phyloP scores from a whole-genome alignment of 2,797 vertebrate genomes.

The Coilia nasus region DNA sequence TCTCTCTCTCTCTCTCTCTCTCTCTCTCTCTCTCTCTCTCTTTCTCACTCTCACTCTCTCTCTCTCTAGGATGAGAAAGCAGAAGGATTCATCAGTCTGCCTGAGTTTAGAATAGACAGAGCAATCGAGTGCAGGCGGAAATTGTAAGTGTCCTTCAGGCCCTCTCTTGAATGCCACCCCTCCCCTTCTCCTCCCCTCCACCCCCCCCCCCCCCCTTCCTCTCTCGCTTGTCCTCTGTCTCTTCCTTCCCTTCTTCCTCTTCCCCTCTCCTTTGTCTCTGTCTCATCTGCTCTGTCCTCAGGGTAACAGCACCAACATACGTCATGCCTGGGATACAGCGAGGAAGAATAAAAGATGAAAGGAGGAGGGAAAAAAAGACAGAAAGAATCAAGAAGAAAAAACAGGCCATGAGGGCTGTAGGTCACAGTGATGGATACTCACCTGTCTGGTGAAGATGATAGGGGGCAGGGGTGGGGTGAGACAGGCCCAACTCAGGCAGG shows the following conservation, averaged over 20 bases:
- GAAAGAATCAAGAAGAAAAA: neutral
- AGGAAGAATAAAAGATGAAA: neutral
- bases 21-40: neutral
- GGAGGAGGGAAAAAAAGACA: no score
- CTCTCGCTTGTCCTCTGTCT: neutral
- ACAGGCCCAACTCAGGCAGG: neutral
- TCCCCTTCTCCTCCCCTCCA: neutral
- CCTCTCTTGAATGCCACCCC: slow-evolving; percentile 55
- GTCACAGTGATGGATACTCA: slow-evolving; percentile 1
- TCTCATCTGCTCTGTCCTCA: slow-evolving; percentile 5
- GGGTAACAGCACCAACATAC: neutral
- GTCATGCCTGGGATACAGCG: neutral
- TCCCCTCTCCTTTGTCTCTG: slow-evolving; percentile 10
- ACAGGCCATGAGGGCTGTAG: neutral
- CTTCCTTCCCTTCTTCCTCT: neutral
- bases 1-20: neutral
- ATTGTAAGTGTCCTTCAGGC: slow-evolving; percentile 81
- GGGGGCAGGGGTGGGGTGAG: neutral
- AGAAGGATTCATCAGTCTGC: slow-evolving; percentile 89
- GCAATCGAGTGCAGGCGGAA: slow-evolving; percentile 88
- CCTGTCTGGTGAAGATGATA: slow-evolving; percentile 1
- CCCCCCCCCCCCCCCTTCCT: neutral
- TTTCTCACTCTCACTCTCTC: slow-evolving; percentile 29
- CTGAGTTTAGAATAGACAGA: slow-evolving; percentile 90
- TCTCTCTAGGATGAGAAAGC: slow-evolving; percentile 85